Conservation (phyloP, 2,113 vertebrate species). For the Ctenodactylus gundi region DNA sequence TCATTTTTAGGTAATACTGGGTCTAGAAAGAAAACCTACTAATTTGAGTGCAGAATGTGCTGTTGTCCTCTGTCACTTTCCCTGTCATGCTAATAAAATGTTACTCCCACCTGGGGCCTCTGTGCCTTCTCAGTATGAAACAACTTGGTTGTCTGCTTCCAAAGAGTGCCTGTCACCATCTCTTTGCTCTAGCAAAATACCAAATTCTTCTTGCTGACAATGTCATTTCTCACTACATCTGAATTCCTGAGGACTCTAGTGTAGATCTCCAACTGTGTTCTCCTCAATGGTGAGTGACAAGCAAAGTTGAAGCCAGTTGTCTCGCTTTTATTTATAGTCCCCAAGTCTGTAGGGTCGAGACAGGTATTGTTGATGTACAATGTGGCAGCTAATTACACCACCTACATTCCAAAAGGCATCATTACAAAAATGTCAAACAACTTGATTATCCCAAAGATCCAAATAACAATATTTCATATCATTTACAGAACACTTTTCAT, state of each 20-base stretch:
- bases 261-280: constrained; percentile 34
- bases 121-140: constrained; percentile 15
- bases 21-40: constrained; percentile 21
- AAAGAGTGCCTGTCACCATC: not conserved
- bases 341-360: constrained; percentile 40
- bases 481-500: constrained; percentile 67
- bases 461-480: constrained; percentile 65
- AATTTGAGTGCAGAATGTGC: constrained; percentile 24
- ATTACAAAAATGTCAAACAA: constrained; percentile 70
- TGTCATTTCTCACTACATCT: constrained; percentile 52
- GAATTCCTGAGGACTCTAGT: constrained; percentile 48
- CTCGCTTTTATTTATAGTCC: constrained; percentile 70
- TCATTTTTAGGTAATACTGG: not conserved
- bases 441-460: constrained; percentile 61
- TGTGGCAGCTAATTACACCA: constrained; percentile 65
- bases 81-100: constrained; percentile 17
- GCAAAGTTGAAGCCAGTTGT: constrained; percentile 68
- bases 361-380: constrained; percentile 65
- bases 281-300: constrained; percentile 63
- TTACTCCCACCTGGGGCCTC: not conserved
- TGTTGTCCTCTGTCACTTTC: not conserved
- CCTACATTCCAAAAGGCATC: constrained; percentile 55
- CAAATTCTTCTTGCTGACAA: constrained; percentile 20
- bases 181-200: constrained; percentile 23
- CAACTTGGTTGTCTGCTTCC: constrained; percentile 17